Evolutionary conservation across 2,888 invertebrate genomes (phyloP).

Genomic region (Melipona beecheii): DNA sequence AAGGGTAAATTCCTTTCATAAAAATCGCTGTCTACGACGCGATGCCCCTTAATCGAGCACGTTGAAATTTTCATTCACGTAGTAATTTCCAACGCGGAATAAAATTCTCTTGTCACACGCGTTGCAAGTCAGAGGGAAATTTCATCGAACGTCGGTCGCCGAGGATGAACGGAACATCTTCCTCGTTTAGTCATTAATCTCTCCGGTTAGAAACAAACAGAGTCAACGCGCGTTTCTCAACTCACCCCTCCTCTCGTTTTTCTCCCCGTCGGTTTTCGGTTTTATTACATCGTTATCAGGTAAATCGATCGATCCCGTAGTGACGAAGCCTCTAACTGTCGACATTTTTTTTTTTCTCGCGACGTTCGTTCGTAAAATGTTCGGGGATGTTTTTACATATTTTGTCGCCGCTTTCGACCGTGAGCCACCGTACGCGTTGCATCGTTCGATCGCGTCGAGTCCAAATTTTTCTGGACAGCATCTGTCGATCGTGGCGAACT

Average conservation of each 20-base stretch:
- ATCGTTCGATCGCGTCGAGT: neutral
- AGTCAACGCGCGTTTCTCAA: neutral
- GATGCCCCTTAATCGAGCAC: neutral
- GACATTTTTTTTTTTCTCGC: neutral
- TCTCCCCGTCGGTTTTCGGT: too few relatives aligned
- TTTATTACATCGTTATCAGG: neutral
- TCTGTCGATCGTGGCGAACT: conserved; percentile 9
- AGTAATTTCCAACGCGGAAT: neutral
- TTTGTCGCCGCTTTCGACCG: neutral
- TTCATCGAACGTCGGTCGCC: neutral
- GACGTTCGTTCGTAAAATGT: neutral
- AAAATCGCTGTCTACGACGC: neutral
- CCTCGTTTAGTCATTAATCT: neutral
- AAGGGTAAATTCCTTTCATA: neutral
- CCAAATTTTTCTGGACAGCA: conserved; percentile 4
- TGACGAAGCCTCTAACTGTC: conserved; percentile 17
- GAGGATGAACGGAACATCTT: neutral
- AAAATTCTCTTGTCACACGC: neutral
- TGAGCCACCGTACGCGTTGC: neutral
- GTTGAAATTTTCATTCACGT: neutral
- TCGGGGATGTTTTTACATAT: conserved; percentile 2
- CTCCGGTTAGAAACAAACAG: neutral
- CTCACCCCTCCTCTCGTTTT: neutral
- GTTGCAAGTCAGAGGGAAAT: neutral
- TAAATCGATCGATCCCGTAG: neutral